Percentiles rank a stretch among this genome's conserved stretches.
phyloP scores from a whole-genome alignment of 2,113 vertebrate genomes.

The Piliocolobus tephrosceles region DNA sequence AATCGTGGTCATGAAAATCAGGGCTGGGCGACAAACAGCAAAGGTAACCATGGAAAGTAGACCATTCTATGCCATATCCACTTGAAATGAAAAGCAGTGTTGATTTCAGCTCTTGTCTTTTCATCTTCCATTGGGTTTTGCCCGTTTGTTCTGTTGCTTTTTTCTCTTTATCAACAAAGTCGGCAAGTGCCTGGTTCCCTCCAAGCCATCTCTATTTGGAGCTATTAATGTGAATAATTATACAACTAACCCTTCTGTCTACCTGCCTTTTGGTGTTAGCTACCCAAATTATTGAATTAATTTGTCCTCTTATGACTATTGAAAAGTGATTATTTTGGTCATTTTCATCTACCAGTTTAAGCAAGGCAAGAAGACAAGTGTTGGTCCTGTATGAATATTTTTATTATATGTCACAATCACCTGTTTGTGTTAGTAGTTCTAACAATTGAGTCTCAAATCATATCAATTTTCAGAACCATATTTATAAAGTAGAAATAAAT shows the following conservation, averaged over 20 bases:
- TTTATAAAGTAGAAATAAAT: not conserved
- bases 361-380: too few species aligned
- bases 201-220: not conserved
- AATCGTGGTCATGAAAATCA: accelerated
- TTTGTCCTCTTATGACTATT: not conserved
- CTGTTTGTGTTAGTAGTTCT: not conserved
- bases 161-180: not conserved
- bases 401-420: not conserved
- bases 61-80: too few species aligned
- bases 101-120: not conserved
- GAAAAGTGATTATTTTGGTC: not conserved
- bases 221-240: not conserved
- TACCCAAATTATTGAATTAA: accelerated
- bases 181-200: not conserved
- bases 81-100: not conserved
- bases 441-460: not conserved
- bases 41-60: not conserved
- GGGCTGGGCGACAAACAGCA: not conserved
- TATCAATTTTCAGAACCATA: not conserved
- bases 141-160: not conserved
- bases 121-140: not conserved
- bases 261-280: not conserved
- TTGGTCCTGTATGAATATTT: not conserved
- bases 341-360: not conserved
- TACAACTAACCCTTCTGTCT: not conserved